Percentiles rank a stretch among this genome's conserved stretches.
Evolutionary conservation across 2,888 invertebrate species (phyloP).

Genomic region (Spisula subtruncata): DNA sequence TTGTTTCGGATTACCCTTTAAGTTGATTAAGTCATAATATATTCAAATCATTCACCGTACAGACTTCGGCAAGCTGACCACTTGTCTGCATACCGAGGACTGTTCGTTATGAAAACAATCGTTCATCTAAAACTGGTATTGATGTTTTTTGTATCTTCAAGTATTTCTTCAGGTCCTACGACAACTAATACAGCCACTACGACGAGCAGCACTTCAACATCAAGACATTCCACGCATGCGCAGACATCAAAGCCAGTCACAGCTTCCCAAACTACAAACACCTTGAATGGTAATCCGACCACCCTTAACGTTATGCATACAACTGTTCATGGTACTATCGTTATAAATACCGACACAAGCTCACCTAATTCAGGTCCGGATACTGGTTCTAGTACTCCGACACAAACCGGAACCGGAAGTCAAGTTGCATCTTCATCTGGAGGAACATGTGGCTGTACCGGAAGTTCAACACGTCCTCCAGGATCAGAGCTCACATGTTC

Average conservation of each 20-base stretch:
- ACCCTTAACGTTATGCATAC: background rate
- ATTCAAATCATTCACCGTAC: too few relatives aligned
- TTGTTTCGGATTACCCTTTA: too few relatives aligned
- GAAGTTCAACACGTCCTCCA: slow-evolving; percentile 48
- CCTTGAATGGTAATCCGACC: too few relatives aligned
- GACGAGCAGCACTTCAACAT: slow-evolving; percentile 54
- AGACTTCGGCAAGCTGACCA: too few relatives aligned
- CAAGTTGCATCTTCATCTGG: background rate
- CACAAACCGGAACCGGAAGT: slow-evolving; percentile 31
- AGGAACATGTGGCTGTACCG: slow-evolving; percentile 55
- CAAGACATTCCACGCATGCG: slow-evolving; percentile 42
- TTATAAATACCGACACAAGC: background rate
- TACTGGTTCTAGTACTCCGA: slow-evolving; percentile 22
- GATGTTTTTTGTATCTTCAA: too few relatives aligned
- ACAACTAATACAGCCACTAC: slow-evolving; percentile 49
- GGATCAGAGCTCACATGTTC: slow-evolving; percentile 70
- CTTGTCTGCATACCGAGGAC: too few relatives aligned
- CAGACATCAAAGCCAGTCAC: slow-evolving; percentile 21
- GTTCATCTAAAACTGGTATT: too few relatives aligned
- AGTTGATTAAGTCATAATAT: too few relatives aligned
- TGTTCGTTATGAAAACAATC: too few relatives aligned
- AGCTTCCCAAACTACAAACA: slow-evolving; percentile 4
- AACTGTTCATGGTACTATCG: background rate
- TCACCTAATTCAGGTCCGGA: background rate
- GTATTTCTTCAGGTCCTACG: background rate